phyloP scores from a whole-genome alignment of 2,113 vertebrate species.

The Pithys albifrons region DNA sequence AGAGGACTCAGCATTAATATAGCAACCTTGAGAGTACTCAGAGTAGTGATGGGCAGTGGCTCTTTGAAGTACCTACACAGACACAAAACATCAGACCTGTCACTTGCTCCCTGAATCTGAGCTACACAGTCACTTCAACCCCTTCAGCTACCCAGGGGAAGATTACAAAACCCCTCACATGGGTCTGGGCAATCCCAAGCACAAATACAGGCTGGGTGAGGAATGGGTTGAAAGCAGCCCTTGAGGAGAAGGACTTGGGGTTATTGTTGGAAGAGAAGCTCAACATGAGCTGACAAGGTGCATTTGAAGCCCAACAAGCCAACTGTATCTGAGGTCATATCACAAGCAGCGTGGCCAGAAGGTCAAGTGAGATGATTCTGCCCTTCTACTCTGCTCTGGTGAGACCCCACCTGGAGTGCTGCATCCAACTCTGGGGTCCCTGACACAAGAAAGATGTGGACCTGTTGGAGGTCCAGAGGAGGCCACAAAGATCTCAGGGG shows the following conservation, averaged over 20 bases:
- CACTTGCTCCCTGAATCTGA: neutral
- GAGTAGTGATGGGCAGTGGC: neutral
- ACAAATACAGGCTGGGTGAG: neutral
- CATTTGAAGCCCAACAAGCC: neutral
- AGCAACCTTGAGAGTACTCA: neutral
- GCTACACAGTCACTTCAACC: neutral
- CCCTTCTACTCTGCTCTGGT: neutral
- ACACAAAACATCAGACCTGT: neutral
- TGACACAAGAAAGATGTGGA: neutral
- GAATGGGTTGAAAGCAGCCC: neutral
- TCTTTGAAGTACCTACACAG: neutral
- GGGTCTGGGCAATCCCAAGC: neutral
- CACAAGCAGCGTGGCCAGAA: neutral
- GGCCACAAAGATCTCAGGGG: fast-evolving
- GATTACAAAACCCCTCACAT: neutral
- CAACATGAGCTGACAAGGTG: neutral
- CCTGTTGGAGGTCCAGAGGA: fast-evolving
- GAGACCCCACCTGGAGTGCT: neutral
- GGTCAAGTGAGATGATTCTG: neutral
- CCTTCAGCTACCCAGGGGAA: neutral
- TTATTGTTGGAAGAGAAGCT: neutral
- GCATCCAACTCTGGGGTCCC: neutral
- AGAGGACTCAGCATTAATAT: neutral
- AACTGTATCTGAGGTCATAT: neutral
- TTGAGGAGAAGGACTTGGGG: neutral